Percentiles rank a stretch among this genome's conserved stretches.
Conservation (phyloP, 2,888 invertebrate genomes). For the Plusia festucae region DNA sequence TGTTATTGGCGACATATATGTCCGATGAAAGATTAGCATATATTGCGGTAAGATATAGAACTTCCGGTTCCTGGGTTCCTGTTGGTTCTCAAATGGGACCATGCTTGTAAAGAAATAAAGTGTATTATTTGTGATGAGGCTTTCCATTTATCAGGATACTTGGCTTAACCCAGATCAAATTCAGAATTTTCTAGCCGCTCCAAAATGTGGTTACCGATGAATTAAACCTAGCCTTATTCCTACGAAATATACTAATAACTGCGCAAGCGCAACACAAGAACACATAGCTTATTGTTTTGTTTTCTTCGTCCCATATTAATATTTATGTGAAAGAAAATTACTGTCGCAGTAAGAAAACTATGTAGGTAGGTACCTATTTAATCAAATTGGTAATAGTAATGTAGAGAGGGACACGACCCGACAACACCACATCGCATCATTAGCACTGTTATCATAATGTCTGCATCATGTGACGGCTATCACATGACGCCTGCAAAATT, state of each 20-base stretch:
- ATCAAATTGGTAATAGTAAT: not conserved
- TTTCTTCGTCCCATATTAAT: not conserved
- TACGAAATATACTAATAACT: no score
- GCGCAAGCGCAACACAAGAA: not conserved
- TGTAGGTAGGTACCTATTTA: not conserved
- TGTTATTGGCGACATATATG: not conserved
- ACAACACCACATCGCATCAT: not conserved
- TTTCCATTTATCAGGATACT: no score
- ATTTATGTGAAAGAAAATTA: not conserved
- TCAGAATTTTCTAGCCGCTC: not conserved
- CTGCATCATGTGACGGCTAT: conserved; percentile 26
- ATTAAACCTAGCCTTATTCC: no score
- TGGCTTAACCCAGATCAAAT: not conserved
- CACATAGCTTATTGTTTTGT: not conserved
- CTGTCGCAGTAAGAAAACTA: not conserved
- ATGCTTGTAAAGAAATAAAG: no score
- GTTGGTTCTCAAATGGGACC: no score
- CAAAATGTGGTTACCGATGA: no score
- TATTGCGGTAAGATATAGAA: not conserved
- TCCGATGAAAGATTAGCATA: not conserved
- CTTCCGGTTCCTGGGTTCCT: no score
- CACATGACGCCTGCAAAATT: conserved; percentile 28
- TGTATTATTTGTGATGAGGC: no score
- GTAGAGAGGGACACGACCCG: not conserved
- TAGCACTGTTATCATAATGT: conserved; percentile 4